Evolutionary conservation across 2,113 vertebrate species (phyloP).

Genomic region (Procavia capensis): DNA sequence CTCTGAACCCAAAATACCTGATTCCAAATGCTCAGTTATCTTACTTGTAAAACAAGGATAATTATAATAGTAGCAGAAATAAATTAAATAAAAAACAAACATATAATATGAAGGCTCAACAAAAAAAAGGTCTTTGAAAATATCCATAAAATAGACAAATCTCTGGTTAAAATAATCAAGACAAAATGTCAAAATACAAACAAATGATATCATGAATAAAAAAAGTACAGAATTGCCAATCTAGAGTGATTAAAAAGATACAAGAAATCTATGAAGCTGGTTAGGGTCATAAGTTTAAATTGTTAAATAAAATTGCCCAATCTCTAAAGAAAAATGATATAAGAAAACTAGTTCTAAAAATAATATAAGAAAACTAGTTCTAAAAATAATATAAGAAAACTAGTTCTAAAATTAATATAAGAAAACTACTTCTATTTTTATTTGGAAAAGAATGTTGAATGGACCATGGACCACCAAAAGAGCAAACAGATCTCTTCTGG

Average conservation of each 20-base stretch:
- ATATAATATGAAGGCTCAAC: background rate
- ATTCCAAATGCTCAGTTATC: conserved; percentile 8
- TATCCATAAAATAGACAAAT: background rate
- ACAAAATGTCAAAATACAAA: background rate
- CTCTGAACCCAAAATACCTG: background rate
- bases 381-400: no score
- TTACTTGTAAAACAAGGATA: background rate
- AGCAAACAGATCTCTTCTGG: no score
- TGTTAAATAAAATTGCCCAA: background rate
- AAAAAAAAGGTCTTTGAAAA: conserved; percentile 20
- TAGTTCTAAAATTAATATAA: no score
- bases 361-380: no score
- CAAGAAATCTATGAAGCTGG: background rate
- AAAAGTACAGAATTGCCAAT: background rate
- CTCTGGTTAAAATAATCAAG: background rate
- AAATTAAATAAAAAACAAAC: conserved; percentile 5
- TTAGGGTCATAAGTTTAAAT: background rate
- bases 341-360: background rate
- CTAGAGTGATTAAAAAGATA: background rate
- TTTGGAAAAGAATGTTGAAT: no score
- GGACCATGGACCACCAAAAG: no score
- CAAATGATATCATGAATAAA: background rate
- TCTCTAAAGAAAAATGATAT: background rate
- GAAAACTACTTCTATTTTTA: no score
- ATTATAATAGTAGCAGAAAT: background rate